A percentile compares a stretch with the other conserved stretches of the same genome.
phyloP scores from a whole-genome alignment of 2,113 vertebrate species.

The Laticauda colubrina region DNA sequence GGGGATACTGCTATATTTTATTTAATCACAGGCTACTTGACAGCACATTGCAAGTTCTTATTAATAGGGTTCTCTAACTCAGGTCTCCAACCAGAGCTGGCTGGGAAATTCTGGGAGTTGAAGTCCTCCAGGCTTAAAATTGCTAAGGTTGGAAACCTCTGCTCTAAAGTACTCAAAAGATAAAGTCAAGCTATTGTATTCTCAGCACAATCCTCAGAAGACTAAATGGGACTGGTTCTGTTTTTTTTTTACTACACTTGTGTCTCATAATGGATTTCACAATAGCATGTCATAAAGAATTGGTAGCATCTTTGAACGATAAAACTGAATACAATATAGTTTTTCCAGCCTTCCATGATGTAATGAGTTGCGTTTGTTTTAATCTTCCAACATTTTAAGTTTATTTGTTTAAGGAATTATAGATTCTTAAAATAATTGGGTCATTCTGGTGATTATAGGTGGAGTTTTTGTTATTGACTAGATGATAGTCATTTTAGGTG shows the following conservation, averaged over 20 bases:
- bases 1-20: neutral
- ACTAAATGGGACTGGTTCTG: neutral
- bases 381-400: neutral
- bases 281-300: neutral
- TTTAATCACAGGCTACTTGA: neutral
- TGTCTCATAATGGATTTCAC: neutral
- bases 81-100: too few relatives aligned
- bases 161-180: neutral
- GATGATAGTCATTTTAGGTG: neutral
- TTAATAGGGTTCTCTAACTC: neutral
- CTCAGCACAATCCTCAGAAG: neutral
- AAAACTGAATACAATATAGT: neutral
- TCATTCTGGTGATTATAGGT: neutral
- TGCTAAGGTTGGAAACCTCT: too few relatives aligned
- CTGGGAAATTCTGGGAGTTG: too few relatives aligned
- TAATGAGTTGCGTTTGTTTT: neutral
- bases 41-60: neutral
- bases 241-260: neutral
- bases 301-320: neutral
- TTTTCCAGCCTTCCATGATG: neutral
- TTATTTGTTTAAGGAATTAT: neutral
- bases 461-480: neutral
- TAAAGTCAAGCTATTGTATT: neutral
- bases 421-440: neutral
- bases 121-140: too few relatives aligned